Evolutionary conservation across 2,888 invertebrate genomes (phyloP), one percentile per base, ranked within the genome.

Genomic region (Spialia ferax): DNA sequence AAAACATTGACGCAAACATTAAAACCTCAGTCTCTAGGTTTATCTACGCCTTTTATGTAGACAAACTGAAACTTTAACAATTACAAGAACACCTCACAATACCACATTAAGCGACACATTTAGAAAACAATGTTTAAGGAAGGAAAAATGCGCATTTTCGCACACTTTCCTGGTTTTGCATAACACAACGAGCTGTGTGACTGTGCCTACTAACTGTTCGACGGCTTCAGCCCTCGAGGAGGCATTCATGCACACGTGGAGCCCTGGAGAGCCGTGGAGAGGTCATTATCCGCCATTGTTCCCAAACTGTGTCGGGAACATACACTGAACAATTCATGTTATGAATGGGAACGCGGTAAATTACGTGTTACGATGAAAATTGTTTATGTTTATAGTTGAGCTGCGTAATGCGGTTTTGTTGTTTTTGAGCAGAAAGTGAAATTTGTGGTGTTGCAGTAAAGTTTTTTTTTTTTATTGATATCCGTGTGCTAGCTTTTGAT

Each of bases 181-280:
- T 35, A 10, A 35, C 10, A 29, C 32, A 11, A 35, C 32, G 32
- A 35, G 32, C 1, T 11, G 11, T 35, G 32, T 35, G 11, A 35
- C 32, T 35, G 8, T 35, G n/a, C n/a, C n/a, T n/a, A n/a, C 11
- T 38, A n/a, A 13, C n/a, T 13, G 5, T 4, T 5, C 38, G 0
- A n/a, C n/a, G n/a, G 38, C 38, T 7, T n/a, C n/a, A 38, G 38
- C 38, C n/a, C 42, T 63, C 15, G 56, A 63, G 63, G 20, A 63
- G 64, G 64, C 48, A 42, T 57, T 64, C 56, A 48, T 64, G 64
- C 64, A 64, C 64, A 64, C 64, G 64, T 64, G 64, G 57, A 63
- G 57, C 56, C 56, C 55, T 64, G 48, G 23, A 64, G 64, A 11
- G 57, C 23, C 15, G 22, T 1, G 7, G 29, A 64, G 57, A 64